These are phyloP conservation scores for Ericerus pela DNA, from an alignment of 1,140 invertebrate species.

Conservation along the genomic window DNA sequence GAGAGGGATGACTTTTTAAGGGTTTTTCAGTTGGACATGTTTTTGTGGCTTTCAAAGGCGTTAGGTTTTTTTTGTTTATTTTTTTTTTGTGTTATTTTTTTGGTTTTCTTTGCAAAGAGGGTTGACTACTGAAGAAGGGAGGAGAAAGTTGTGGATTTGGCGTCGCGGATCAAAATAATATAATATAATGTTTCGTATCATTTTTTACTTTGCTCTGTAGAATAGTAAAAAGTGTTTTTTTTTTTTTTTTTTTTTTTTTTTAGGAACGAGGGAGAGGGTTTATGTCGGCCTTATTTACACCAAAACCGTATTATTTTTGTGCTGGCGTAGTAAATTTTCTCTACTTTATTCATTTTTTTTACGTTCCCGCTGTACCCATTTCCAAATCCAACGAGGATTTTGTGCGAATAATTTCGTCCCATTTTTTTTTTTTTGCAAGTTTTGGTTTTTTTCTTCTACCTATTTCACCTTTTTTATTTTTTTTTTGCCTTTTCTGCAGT, in stretches of 20 bases:
- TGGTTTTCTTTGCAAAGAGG: too few relatives aligned
- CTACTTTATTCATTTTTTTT: background rate
- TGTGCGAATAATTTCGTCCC: constrained; percentile 8
- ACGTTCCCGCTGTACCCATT: background rate
- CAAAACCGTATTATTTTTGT: constrained; percentile 6
- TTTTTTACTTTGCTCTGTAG: too few relatives aligned
- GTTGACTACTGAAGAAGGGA: too few relatives aligned
- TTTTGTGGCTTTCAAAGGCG: constrained; percentile 2
- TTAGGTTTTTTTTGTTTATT: too few relatives aligned
- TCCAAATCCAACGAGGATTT: background rate
- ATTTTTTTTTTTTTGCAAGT: too few relatives aligned
- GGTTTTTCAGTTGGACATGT: constrained; percentile 10
- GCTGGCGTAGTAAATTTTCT: constrained; percentile 4
- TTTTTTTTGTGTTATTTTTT: too few relatives aligned
- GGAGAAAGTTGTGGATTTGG: too few relatives aligned
- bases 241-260: too few relatives aligned
- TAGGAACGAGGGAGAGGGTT: background rate
- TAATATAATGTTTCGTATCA: too few relatives aligned
- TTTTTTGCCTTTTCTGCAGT: background rate
- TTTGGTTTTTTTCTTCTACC: constrained; percentile 7
- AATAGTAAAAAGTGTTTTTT: constrained; percentile 5
- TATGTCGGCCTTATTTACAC: constrained; percentile 5
- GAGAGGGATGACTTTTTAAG: too few relatives aligned
- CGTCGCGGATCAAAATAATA: constrained; percentile 6
- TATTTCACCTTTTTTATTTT: background rate